phyloP scores from a whole-genome alignment of 2,888 invertebrate species.

The Drosophila nr. perissopoda region DNA sequence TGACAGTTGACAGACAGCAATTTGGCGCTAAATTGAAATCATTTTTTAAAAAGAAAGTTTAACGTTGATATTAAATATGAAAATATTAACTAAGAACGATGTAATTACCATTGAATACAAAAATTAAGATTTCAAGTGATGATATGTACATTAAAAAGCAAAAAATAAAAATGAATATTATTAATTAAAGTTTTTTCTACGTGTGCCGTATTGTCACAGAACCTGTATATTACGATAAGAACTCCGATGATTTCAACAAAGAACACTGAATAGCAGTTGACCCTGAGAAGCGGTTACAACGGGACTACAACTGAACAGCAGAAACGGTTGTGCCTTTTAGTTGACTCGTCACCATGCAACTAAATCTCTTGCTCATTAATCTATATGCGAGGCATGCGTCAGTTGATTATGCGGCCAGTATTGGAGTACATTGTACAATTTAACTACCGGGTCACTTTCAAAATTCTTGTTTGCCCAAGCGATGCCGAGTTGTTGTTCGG shows the following conservation, averaged over 20 bases:
- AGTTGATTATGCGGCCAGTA: constrained; percentile 9
- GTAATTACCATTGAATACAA: too few species aligned
- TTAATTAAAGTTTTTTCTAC: not conserved
- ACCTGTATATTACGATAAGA: not conserved
- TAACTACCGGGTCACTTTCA: constrained; percentile 44
- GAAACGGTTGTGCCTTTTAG: not conserved
- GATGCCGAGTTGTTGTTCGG: constrained; percentile 20
- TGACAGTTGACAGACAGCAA: not conserved
- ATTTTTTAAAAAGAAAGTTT: not conserved
- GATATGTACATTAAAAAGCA: not conserved
- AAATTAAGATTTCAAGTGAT: not conserved
- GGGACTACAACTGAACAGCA: constrained; percentile 20
- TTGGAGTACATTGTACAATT: constrained; percentile 1
- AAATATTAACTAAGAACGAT: not conserved
- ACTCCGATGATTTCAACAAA: constrained; percentile 21
- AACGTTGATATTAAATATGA: not conserved
- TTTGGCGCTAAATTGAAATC: not conserved
- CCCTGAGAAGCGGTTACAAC: constrained; percentile 35
- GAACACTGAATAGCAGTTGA: constrained; percentile 20
- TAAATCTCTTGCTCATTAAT: constrained; percentile 22
- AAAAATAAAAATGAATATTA: not conserved
- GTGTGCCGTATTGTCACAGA: not conserved
- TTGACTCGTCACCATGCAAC: not conserved
- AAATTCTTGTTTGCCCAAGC: constrained; percentile 62
- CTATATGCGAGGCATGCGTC: constrained; percentile 17